Conservation (phyloP, 2,888 invertebrate species). For the Cataglyphis altisquamis region DNA sequence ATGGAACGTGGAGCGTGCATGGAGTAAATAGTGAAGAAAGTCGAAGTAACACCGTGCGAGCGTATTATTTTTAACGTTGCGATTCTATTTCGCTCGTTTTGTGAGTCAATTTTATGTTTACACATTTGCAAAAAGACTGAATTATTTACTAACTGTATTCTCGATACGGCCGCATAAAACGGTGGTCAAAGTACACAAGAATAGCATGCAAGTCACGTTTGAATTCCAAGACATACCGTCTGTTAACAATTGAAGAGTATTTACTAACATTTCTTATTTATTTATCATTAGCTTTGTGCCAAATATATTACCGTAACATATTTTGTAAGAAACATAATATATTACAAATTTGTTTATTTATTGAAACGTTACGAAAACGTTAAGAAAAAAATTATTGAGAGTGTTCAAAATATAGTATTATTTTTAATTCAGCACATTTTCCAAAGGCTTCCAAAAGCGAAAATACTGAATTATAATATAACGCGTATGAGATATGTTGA, state of each 20-base stretch:
- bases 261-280: no score
- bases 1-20: constrained; percentile 3
- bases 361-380: neutral
- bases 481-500: neutral
- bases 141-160: constrained; percentile 16
- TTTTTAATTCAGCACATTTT: neutral
- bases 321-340: no score
- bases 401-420: neutral
- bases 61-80: neutral
- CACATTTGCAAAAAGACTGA: neutral
- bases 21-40: constrained; percentile 13
- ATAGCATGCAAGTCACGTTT: constrained; percentile 26
- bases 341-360: no score
- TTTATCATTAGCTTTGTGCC: no score
- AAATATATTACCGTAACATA: neutral
- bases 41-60: neutral
- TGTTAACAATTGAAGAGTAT: neutral
- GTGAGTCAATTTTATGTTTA: constrained; percentile 22
- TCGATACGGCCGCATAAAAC: constrained; percentile 5
- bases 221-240: neutral
- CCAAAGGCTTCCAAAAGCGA: neutral
- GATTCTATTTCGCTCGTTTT: neutral
- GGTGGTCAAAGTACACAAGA: constrained; percentile 21
- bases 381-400: neutral
- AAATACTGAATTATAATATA: neutral